phyloP scores from a whole-genome alignment of 2,888 invertebrate species.

The Microctonus hyperodae region DNA sequence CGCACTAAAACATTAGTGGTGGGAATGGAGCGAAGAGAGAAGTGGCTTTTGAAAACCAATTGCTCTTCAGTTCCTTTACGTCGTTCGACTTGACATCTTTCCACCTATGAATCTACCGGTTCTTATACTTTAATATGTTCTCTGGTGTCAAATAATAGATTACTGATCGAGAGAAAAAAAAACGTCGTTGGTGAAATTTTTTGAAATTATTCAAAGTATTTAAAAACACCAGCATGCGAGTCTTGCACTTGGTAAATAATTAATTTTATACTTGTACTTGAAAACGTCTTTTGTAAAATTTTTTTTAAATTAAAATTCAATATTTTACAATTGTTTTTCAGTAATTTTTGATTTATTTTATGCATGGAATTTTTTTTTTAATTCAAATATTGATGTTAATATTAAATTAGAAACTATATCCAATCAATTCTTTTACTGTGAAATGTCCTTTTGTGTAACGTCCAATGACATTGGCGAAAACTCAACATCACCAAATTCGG shows the following conservation, averaged over 20 bases:
- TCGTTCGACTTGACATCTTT: constrained; percentile 51
- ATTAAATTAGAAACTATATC: constrained; percentile 20
- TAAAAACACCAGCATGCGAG: constrained; percentile 6
- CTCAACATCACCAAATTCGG: constrained; percentile 41
- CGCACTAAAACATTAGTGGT: constrained; percentile 40
- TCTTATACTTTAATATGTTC: constrained; percentile 47
- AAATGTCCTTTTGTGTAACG: constrained; percentile 1
- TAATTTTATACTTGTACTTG: background rate
- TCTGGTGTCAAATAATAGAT: constrained; percentile 47
- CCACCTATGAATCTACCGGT: constrained; percentile 40
- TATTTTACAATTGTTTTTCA: too few species aligned
- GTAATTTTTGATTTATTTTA: background rate
- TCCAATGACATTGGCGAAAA: constrained; percentile 31
- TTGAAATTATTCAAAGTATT: background rate
- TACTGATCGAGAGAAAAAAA: constrained; percentile 14
- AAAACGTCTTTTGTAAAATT: too few species aligned
- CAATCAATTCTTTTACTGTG: constrained; percentile 12
- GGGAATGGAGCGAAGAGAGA: constrained; percentile 53
- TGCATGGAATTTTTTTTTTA: background rate
- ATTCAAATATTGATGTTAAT: constrained; percentile 10
- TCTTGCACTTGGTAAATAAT: constrained; percentile 17
- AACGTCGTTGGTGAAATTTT: constrained; percentile 4
- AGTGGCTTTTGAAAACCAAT: constrained; percentile 51
- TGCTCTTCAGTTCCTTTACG: constrained; percentile 56
- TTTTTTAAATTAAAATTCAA: too few species aligned